Percentiles rank a stretch among this genome's conserved stretches.
Conservation (phyloP, 2,113 vertebrate species). For the Onychorhynchus coronatus region DNA sequence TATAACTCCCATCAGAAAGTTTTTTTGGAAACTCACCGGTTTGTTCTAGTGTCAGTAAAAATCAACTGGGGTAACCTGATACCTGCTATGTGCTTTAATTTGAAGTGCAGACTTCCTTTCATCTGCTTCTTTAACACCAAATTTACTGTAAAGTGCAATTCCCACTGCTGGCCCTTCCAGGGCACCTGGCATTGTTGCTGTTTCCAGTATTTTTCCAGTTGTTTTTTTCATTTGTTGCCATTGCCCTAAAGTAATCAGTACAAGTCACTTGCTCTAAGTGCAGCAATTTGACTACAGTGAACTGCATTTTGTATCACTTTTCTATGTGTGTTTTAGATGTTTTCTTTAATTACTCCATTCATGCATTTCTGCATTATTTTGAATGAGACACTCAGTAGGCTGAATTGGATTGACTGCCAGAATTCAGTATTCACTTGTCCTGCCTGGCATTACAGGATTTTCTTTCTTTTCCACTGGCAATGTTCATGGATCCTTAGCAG, state of each 20-base stretch:
- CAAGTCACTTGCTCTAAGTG: background rate
- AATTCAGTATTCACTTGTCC: background rate
- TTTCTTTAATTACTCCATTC: background rate
- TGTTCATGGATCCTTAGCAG: background rate
- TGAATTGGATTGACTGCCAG: background rate
- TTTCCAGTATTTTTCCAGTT: background rate
- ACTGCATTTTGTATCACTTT: background rate
- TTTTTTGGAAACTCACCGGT: background rate
- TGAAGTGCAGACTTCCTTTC: background rate
- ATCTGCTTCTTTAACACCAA: background rate
- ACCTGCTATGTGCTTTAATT: background rate
- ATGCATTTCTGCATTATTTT: background rate
- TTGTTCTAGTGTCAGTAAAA: background rate
- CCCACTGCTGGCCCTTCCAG: background rate
- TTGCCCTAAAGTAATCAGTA: background rate
- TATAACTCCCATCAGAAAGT: background rate
- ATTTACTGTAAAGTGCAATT: background rate
- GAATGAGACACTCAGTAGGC: background rate
- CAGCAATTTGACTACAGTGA: background rate
- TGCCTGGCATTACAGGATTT: background rate
- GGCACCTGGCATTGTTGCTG: background rate
- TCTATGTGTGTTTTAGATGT: background rate
- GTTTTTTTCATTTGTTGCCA: background rate
- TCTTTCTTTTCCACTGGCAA: background rate
- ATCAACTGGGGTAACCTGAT: background rate